Evolutionary conservation across 2,888 invertebrate genomes (phyloP).

Genomic region (Antitype chi): DNA sequence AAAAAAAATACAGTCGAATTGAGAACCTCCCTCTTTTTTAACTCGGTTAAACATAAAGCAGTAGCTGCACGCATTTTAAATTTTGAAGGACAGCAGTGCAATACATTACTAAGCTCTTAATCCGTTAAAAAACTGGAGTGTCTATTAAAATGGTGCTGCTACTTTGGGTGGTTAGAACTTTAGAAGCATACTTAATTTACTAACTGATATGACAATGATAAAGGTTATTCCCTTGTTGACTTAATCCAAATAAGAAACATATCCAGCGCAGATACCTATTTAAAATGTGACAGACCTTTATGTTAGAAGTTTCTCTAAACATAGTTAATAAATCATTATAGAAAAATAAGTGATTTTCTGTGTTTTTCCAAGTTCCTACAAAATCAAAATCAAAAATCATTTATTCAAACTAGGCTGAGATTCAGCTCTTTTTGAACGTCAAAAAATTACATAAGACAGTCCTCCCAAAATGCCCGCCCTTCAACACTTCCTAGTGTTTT

Average conservation of each 20-base stretch:
- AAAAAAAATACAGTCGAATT: too few species aligned
- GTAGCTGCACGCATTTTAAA: neutral
- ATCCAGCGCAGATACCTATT: neutral
- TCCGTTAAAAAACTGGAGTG: neutral
- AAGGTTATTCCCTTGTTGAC: conserved; percentile 2
- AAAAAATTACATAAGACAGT: too few species aligned
- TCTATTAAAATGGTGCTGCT: neutral
- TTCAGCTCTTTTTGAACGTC: too few species aligned
- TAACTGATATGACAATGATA: neutral
- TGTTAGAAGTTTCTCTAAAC: neutral
- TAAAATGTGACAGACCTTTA: neutral
- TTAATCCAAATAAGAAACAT: neutral
- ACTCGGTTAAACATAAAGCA: too few species aligned
- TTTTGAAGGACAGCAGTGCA: neutral
- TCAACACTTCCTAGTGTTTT: too few species aligned
- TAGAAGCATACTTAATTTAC: neutral
- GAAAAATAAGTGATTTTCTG: neutral
- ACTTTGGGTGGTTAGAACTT: neutral
- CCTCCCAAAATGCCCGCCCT: too few species aligned
- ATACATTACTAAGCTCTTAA: neutral
- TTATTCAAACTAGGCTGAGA: too few species aligned
- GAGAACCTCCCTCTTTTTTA: too few species aligned
- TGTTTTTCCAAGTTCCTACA: neutral
- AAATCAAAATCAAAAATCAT: too few species aligned
- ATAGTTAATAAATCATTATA: neutral